Evolutionary conservation across 2,888 invertebrate species (phyloP), one percentile per base, ranked within the genome.

Genomic region (Athalia cordata): DNA sequence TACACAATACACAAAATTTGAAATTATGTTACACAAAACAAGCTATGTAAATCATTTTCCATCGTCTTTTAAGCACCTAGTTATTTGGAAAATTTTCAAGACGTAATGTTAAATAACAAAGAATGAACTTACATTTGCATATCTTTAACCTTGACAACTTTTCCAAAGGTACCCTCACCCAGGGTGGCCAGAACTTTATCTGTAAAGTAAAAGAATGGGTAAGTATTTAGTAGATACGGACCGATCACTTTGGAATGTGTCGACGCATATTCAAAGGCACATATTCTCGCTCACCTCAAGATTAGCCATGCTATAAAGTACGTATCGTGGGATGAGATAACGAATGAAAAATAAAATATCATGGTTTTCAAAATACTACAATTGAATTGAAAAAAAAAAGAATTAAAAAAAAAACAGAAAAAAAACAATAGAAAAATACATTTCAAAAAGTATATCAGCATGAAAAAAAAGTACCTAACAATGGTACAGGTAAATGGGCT

Each of bases 101-200:
- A 29, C 50, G n/a, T 77, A 47, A 15, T 49, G 61, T 57, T 57
- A 72, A 55, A 61, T 62, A 66, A 52, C 47, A 74, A 72, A 59
- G 57, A 52, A 70, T 70, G 78, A 83, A 95, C 95, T 95, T 92
- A 98, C 98, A 95, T 96, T 93, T 97, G 95, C 90, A 96, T 93
- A 92, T 99, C 99, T 92, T 97, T 97, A 92, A 98, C 98, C 94
- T 99, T 97, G 90, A 99, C 98, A 90, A 99, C 99, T 94, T 99
- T 99, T 91, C 99, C 99, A 94, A 99, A 99, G 87, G 99, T 99
- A 91, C 99, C 99, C 93, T 99, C 99, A 88, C 99, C 99, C 90
- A 99, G 95, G 88, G 99, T 99, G 92, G 96, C 95, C 93, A 98
- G 94, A 92, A 99, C 96, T 94, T 98, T 97, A 96, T 99, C 99